Base-by-base conservation (phyloP, 2,113 vertebrate genomes). In the Anas platyrhynchos region DNA sequence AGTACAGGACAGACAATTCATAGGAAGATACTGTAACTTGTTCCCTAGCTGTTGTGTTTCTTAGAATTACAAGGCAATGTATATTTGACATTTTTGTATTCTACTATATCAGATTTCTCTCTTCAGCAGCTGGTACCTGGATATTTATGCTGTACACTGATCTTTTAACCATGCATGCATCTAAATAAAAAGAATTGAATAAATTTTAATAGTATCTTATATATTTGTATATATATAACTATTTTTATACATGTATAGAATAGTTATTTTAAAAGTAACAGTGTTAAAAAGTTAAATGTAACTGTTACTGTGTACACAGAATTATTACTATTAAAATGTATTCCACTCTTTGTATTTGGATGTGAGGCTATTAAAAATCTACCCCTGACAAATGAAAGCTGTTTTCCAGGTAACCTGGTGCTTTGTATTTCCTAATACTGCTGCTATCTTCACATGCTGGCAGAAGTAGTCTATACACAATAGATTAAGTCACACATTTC, bases 401-500 rank as follows among this genome's bases (percentile, higher is more conserved):
- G 21, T 86, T 58, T 72, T 84, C 54, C 77, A 78, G 58, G 62
- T 84, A 94, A 91, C 73, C 55, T 66, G 81, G 78, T 82, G 77
- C 73, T 84, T 93, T 3, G 0, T 50, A 34, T 84, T 93, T 58
- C 67, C 77, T 76, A 50, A 43, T 67, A 88, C 58, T 88, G 54
- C 36, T 79, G 73, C 65, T 88, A 34, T 48, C 71, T 88, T 76
- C n/a, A 13, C 58, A 59, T 78, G 32, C 83, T 93, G 91, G 81
- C 88, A 84, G 83, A 84, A 79, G 78, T 92, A 75, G 88, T 86
- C 86, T 88, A 58, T 59, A 66, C 38, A 88, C 73, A 81, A 44
- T 32, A 86, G 93, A 97, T 96, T 86, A 93, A 95, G 92, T 83
- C 80, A 87, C 93, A 46, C 85, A 93, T 85, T 96, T 94, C 86